Evolutionary conservation across 2,797 vertebrate genomes (phyloP).

Genomic region (Acanthis flammea): DNA sequence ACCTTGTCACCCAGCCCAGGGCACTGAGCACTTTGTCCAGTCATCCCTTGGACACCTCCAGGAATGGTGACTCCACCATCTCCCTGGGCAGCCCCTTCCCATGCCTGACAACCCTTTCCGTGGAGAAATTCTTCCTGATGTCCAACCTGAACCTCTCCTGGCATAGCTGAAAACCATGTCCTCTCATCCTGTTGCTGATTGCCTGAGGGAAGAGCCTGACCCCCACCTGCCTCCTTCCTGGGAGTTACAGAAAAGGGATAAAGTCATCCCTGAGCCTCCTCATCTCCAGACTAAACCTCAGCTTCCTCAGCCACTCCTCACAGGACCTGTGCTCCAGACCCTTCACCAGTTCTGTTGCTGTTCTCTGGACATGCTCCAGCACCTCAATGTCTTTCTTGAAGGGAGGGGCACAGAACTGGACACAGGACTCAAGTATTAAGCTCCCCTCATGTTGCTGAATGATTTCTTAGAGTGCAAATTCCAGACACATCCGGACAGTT

Average conservation of each 20-base stretch:
- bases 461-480: neutral
- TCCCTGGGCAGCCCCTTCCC: neutral
- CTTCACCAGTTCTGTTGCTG: neutral
- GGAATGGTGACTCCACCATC: neutral
- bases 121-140: neutral
- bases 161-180: neutral
- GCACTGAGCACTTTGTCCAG: neutral
- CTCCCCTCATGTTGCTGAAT: neutral
- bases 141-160: neutral
- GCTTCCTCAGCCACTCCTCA: neutral
- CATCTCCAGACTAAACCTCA: neutral
- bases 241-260: neutral
- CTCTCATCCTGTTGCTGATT: neutral
- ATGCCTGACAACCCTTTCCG: neutral
- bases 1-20: neutral
- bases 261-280: neutral
- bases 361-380: neutral
- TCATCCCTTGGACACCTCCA: neutral
- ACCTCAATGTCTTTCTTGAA: neutral
- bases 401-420: neutral
- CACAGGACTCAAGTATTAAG: neutral
- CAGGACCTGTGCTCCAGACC: neutral
- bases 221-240: neutral
- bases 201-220: rapidly evolving
- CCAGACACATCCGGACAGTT: neutral